These are phyloP conservation scores for Marcusenius ussheri DNA, from an alignment of 2,113 vertebrate species.

Conservation along the genomic window DNA sequence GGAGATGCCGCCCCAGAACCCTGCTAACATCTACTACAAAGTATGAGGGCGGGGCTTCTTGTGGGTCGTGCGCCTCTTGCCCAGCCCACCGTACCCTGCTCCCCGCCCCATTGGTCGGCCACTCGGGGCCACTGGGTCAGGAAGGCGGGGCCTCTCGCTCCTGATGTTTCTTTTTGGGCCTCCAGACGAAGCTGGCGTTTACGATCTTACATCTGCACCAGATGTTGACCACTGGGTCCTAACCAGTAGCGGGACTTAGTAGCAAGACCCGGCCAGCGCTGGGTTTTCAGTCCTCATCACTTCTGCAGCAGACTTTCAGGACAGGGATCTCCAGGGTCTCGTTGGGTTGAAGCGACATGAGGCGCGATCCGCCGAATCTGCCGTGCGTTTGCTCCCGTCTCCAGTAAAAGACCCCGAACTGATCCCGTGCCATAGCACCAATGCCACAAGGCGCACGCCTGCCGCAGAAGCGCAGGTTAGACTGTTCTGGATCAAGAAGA, in stretches of 20 bases:
- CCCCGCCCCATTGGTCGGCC: not conserved
- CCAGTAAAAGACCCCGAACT: not conserved
- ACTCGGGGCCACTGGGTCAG: not conserved
- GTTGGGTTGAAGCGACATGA: not conserved
- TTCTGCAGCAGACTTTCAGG: not conserved
- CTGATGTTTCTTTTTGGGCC: not conserved
- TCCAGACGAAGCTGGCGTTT: not conserved
- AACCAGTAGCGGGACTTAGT: not conserved
- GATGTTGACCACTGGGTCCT: not conserved
- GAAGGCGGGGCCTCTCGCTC: not conserved
- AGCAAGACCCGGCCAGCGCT: not conserved
- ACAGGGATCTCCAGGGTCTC: not conserved
- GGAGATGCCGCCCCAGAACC: constrained; percentile 68
- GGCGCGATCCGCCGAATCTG: not conserved
- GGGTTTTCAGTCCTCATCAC: not conserved
- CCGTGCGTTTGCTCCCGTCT: not conserved
- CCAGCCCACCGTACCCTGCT: not conserved
- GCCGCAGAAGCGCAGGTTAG: not conserved
- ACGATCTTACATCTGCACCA: not conserved
- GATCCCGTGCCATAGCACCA: not conserved
- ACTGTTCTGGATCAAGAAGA: constrained; percentile 20
- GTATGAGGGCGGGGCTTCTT: constrained; percentile 52
- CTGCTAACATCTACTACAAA: constrained; percentile 75
- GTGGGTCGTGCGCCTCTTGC: not conserved
- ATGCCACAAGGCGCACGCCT: not conserved